These are phyloP conservation scores for Aulostomus chinensis DNA, from an alignment of 2,797 vertebrate species.

Conservation along the genomic window DNA sequence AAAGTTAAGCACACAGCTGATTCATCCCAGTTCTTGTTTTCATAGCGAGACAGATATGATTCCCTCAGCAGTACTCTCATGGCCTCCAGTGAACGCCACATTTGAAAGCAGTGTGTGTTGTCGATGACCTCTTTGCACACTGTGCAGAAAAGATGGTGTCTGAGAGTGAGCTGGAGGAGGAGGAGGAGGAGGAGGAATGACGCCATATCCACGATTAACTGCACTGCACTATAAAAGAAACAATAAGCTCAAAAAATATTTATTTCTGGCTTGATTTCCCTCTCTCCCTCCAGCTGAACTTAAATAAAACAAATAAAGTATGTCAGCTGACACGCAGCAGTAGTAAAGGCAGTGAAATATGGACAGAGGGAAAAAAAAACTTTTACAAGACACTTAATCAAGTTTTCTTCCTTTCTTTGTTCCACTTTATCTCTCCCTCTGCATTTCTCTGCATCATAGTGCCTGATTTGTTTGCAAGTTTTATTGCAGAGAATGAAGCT, in stretches of 20 bases:
- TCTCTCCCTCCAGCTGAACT: slow-evolving; percentile 16
- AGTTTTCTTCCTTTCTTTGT: slow-evolving; percentile 26
- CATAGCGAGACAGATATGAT: not conserved
- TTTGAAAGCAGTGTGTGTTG: slow-evolving; percentile 16
- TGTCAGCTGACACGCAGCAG: slow-evolving; percentile 12
- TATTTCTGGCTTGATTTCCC: slow-evolving; percentile 31
- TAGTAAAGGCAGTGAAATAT: slow-evolving; percentile 17
- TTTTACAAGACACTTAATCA: slow-evolving; percentile 52
- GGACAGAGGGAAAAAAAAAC: slow-evolving; percentile 25
- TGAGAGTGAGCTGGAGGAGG: not conserved
- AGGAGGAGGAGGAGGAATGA: slow-evolving; percentile 14
- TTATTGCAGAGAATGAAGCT: slow-evolving; percentile 46
- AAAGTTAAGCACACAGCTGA: slow-evolving; percentile 25
- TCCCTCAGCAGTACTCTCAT: not conserved
- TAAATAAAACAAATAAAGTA: slow-evolving; percentile 35
- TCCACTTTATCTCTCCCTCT: slow-evolving; percentile 18
- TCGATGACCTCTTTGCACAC: not conserved
- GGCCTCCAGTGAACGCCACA: slow-evolving; percentile 2
- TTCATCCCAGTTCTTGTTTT: not conserved
- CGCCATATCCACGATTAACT: slow-evolving; percentile 35
- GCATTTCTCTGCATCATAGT: slow-evolving; percentile 32
- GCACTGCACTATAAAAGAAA: slow-evolving; percentile 41
- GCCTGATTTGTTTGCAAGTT: slow-evolving; percentile 24
- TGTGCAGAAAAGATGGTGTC: not conserved
- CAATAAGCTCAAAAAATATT: slow-evolving; percentile 47